Evolutionary conservation across 2,888 invertebrate species (phyloP).

Genomic region (Gerris lacustris): DNA sequence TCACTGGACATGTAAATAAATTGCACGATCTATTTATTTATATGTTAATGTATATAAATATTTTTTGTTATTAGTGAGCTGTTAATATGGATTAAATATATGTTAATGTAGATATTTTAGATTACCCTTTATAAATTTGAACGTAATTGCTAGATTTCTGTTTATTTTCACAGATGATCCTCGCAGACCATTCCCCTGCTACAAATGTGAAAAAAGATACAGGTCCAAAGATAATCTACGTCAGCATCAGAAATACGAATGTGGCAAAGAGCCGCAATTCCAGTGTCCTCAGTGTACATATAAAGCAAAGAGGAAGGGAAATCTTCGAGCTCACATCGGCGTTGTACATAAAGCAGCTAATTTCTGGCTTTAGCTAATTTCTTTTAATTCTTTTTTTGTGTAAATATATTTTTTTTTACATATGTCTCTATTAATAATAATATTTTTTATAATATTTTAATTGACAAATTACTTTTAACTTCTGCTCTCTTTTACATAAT

Average conservation of each 20-base stretch:
- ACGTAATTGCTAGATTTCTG: too few species aligned
- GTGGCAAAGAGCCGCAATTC: constrained; percentile 36
- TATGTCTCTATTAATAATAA: too few species aligned
- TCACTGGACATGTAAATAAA: too few species aligned
- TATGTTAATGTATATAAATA: too few species aligned
- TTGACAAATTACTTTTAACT: not conserved
- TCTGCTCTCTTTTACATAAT: not conserved
- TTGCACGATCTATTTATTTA: too few species aligned
- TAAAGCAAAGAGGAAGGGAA: constrained; percentile 26
- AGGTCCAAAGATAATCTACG: constrained; percentile 25
- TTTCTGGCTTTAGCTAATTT: constrained; percentile 33
- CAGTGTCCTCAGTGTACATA: constrained; percentile 31
- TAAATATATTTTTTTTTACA: too few species aligned
- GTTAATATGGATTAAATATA: too few species aligned
- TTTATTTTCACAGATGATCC: too few species aligned
- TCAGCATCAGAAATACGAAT: constrained; percentile 34
- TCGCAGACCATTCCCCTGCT: constrained; percentile 6
- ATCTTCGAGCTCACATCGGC: constrained; percentile 26
- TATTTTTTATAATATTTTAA: too few species aligned
- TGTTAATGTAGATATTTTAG: too few species aligned
- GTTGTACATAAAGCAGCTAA: constrained; percentile 31
- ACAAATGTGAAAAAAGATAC: constrained; percentile 18
- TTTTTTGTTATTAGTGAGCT: too few species aligned
- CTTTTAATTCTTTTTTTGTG: constrained; percentile 28
- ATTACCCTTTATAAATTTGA: too few species aligned